Percentiles rank a stretch among this genome's conserved stretches.
These are phyloP conservation scores for Patagioenas fasciata DNA, from an alignment of 2,113 vertebrate species.

Conservation along the genomic window DNA sequence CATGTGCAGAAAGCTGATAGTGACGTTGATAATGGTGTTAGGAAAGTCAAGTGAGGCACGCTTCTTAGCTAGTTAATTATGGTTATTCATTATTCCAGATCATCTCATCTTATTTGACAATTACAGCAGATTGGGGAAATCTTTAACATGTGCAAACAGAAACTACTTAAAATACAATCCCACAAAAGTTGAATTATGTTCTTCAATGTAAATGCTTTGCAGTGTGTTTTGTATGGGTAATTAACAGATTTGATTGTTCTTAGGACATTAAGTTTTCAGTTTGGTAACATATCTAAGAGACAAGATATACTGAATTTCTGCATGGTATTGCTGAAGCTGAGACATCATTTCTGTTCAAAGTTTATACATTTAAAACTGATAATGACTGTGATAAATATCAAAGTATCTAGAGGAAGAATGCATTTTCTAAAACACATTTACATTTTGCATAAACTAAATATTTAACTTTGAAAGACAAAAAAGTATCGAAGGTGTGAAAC, in stretches of 20 bases:
- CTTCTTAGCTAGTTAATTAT: constrained; percentile 35
- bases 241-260: neutral
- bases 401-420: neutral
- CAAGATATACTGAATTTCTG: rapidly evolving
- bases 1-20: constrained; percentile 73
- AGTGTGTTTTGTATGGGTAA: neutral
- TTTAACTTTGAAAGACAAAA: neutral
- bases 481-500: neutral
- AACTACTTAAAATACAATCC: neutral
- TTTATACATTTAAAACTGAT: neutral
- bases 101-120: neutral
- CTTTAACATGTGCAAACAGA: neutral
- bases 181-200: neutral
- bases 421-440: neutral
- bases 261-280: neutral
- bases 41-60: constrained; percentile 33
- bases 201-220: neutral
- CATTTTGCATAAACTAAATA: neutral
- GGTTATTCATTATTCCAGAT: constrained; percentile 35
- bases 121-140: neutral
- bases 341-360: neutral
- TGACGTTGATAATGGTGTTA: constrained; percentile 70
- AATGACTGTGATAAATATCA: neutral
- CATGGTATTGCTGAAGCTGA: neutral
- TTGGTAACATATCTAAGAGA: neutral